Conservation (phyloP, 1,140 invertebrate species). For the Drosophila navojoa region DNA sequence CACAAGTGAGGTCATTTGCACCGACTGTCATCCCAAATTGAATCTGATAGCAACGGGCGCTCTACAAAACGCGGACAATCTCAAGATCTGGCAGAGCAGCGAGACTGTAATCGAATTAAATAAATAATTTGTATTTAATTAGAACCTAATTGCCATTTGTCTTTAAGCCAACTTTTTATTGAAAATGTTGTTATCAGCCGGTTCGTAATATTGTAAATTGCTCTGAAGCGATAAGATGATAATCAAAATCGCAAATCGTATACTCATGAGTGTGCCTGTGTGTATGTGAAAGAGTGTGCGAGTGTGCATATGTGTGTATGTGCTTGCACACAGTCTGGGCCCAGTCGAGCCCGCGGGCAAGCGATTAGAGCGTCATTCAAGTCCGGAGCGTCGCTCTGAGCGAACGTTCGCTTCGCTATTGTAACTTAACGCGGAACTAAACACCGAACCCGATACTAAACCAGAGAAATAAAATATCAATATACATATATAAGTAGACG, state of each 20-base stretch:
- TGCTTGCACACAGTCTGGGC: slow-evolving; percentile 10
- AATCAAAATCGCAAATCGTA: slow-evolving; percentile 55
- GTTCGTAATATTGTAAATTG: slow-evolving; percentile 35
- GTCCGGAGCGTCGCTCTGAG: slow-evolving; percentile 58
- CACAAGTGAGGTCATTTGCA: slow-evolving; percentile 38
- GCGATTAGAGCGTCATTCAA: slow-evolving; percentile 53
- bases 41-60: slow-evolving; percentile 59
- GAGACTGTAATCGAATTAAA: slow-evolving; percentile 19
- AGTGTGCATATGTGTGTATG: not conserved
- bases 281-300: slow-evolving; percentile 5
- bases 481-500: slow-evolving; percentile 5
- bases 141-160: slow-evolving; percentile 10
- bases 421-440: slow-evolving; percentile 37
- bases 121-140: not conserved
- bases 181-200: slow-evolving; percentile 10
- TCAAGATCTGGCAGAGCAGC: slow-evolving; percentile 58
- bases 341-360: not conserved
- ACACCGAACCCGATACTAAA: slow-evolving; percentile 5
- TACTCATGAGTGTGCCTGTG: not conserved
- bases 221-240: slow-evolving; percentile 51
- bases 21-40: slow-evolving; percentile 59
- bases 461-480: not conserved
- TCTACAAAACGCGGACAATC: slow-evolving; percentile 5
- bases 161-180: slow-evolving; percentile 5
- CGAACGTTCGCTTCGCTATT: slow-evolving; percentile 35